Conservation (phyloP, 1,140 invertebrate genomes). For the Trialeurodes vaporariorum region DNA sequence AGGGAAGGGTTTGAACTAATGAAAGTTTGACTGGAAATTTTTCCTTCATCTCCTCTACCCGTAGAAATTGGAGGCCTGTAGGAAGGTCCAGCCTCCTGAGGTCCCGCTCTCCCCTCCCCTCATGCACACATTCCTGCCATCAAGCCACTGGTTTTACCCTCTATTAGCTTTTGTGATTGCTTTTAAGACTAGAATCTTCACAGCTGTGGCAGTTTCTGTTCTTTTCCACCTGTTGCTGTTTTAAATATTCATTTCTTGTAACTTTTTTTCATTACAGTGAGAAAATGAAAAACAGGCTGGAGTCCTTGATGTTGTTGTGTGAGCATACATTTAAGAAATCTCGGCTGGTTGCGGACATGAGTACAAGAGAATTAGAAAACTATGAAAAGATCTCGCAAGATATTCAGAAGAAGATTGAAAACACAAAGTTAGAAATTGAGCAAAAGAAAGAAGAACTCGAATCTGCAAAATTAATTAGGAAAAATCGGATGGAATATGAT, state of each 20-base stretch:
- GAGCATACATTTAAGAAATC: slow-evolving; percentile 83
- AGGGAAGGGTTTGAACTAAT: too few relatives aligned
- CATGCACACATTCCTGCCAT: too few relatives aligned
- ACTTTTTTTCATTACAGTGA: slow-evolving; percentile 33
- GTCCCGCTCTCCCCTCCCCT: too few relatives aligned
- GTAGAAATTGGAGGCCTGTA: too few relatives aligned
- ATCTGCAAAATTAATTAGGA: slow-evolving; percentile 68
- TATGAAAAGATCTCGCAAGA: slow-evolving; percentile 65
- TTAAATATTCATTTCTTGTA: background rate
- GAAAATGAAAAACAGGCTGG: slow-evolving; percentile 61
- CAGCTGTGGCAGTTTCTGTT: too few relatives aligned
- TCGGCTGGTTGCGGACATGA: slow-evolving; percentile 64
- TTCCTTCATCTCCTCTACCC: too few relatives aligned
- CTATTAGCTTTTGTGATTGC: too few relatives aligned
- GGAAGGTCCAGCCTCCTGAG: too few relatives aligned
- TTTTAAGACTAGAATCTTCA: too few relatives aligned
- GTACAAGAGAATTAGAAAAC: slow-evolving; percentile 66
- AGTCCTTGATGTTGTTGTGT: slow-evolving; percentile 70
- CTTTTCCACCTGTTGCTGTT: too few relatives aligned
- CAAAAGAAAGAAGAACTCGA: slow-evolving; percentile 52
- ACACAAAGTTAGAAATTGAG: slow-evolving; percentile 62
- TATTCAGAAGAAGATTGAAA: slow-evolving; percentile 61
- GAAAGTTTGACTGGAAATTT: too few relatives aligned
- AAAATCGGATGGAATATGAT: slow-evolving; percentile 88
- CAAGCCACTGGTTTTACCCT: too few relatives aligned